These are phyloP conservation scores for Phycodurus eques DNA, from an alignment of 2,113 vertebrate species.

Conservation along the genomic window DNA sequence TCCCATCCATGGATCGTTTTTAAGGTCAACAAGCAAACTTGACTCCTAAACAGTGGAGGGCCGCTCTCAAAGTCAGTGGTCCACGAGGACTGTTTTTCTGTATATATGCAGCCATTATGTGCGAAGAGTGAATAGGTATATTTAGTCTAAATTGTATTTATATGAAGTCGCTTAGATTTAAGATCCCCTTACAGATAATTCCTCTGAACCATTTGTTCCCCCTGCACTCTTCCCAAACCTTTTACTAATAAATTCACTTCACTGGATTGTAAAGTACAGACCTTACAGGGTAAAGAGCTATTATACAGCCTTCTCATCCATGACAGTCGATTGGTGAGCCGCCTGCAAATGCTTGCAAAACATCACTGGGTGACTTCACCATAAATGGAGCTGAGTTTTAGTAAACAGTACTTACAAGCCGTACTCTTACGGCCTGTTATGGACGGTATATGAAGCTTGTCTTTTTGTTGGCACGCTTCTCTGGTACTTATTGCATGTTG, in stretches of 20 bases:
- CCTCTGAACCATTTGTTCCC: background rate
- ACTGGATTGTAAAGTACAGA: slow-evolving; percentile 43
- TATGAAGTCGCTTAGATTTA: slow-evolving; percentile 12
- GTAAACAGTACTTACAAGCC: slow-evolving; percentile 60
- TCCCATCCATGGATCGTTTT: background rate
- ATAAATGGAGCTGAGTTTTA: slow-evolving; percentile 52
- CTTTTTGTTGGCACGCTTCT: slow-evolving; percentile 36
- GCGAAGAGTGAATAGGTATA: background rate
- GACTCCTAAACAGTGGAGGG: slow-evolving; percentile 1
- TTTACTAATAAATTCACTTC: background rate
- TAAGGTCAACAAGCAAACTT: slow-evolving; percentile 8
- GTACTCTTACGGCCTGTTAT: slow-evolving; percentile 50
- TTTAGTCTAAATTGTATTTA: background rate
- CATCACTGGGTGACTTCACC: slow-evolving; percentile 44
- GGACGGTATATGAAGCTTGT: slow-evolving; percentile 38
- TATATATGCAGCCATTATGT: background rate
- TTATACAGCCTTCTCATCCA: slow-evolving; percentile 55
- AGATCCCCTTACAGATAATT: background rate
- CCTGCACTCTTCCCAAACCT: background rate
- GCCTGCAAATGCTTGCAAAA: slow-evolving; percentile 42
- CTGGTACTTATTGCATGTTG: slow-evolving; percentile 3
- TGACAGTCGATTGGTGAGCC: slow-evolving; percentile 50
- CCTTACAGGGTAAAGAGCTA: slow-evolving; percentile 46
- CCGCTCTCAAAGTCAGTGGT: background rate
- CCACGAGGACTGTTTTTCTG: background rate